Evolutionary conservation across 2,113 vertebrate genomes (phyloP).

Genomic region (Bagarius yarrelli): DNA sequence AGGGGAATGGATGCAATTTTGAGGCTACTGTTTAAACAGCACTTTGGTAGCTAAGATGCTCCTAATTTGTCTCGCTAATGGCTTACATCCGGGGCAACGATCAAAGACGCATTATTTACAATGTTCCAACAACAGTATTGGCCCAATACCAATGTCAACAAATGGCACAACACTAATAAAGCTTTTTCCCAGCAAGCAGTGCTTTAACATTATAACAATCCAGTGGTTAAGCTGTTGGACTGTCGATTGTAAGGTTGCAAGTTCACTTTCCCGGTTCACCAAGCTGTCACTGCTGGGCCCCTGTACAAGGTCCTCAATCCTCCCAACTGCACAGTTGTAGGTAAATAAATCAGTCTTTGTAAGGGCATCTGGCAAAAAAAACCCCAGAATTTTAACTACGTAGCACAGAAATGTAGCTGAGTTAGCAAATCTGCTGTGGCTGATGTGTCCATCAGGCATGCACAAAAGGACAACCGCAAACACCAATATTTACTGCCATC

Average conservation of each 20-base stretch:
- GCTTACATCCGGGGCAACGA: not conserved
- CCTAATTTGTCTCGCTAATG: not conserved
- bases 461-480: not conserved
- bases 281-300: too few species aligned
- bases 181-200: not conserved
- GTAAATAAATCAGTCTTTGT: too few species aligned
- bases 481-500: constrained; percentile 19
- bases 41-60: not conserved
- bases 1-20: not conserved
- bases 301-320: too few species aligned
- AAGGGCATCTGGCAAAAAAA: not conserved
- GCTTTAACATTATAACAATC: not conserved
- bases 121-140: not conserved
- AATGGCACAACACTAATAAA: not conserved
- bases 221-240: too few species aligned
- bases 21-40: not conserved
- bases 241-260: too few species aligned
- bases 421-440: not conserved
- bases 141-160: not conserved
- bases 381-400: not conserved
- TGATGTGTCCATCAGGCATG: not conserved
- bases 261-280: too few species aligned
- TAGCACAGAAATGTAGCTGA: not conserved
- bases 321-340: too few species aligned
- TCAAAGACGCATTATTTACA: not conserved